Evolutionary conservation across 2,888 invertebrate genomes (phyloP).

Genomic region (Cosmia pyralina): DNA sequence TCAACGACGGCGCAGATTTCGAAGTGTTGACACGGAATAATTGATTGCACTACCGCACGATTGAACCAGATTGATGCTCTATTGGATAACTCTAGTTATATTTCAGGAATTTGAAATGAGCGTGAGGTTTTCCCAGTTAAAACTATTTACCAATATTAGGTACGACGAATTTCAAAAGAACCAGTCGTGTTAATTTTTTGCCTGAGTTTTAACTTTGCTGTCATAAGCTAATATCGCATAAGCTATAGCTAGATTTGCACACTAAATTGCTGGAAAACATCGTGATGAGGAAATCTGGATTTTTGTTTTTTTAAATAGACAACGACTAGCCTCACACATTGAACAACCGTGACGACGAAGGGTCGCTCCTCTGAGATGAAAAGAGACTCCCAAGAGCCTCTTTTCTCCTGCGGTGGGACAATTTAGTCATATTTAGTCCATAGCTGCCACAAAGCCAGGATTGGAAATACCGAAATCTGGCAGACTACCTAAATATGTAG

Average conservation of each 20-base stretch:
- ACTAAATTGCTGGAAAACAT: background rate
- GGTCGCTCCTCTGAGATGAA: background rate
- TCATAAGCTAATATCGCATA: no score
- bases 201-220: background rate
- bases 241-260: background rate
- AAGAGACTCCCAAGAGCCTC: no score
- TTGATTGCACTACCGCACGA: constrained; percentile 19
- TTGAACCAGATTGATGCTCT: constrained; percentile 8
- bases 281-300: background rate
- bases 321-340: background rate
- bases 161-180: background rate
- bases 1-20: constrained; percentile 12
- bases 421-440: background rate
- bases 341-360: background rate
- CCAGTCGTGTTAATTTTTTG: background rate
- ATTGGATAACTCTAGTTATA: background rate
- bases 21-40: constrained; percentile 40
- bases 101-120: background rate
- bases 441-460: background rate
- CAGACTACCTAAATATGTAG: no score
- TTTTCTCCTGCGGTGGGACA: background rate
- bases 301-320: background rate
- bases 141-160: background rate
- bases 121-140: background rate
- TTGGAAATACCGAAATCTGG: no score